phyloP scores from a whole-genome alignment of 2,888 invertebrate species.

The Phanerotoma sp. region DNA sequence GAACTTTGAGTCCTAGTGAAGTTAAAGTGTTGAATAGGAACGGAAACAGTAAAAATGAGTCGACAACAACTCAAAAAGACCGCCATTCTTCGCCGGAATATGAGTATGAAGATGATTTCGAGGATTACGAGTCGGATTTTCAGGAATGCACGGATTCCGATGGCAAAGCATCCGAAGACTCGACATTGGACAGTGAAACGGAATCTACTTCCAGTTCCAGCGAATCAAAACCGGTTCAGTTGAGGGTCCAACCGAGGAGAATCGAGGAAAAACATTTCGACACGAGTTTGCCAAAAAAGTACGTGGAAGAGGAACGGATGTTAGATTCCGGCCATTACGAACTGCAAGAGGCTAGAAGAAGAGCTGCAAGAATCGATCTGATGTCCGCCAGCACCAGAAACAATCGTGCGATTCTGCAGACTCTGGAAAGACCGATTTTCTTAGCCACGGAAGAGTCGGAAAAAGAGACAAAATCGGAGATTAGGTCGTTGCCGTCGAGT shows the following conservation, averaged over 20 bases:
- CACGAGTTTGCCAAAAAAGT: constrained; percentile 27
- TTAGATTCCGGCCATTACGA: constrained; percentile 55
- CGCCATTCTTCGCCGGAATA: constrained; percentile 38
- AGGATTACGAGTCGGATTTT: constrained; percentile 62
- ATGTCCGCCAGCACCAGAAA: constrained; percentile 38
- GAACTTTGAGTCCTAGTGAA: constrained; percentile 52
- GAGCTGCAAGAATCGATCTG: constrained; percentile 48
- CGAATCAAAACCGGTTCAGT: constrained; percentile 45
- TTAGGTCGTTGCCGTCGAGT: constrained; percentile 52
- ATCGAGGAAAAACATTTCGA: constrained; percentile 18
- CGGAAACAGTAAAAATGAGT: constrained; percentile 5
- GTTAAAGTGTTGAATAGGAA: constrained; percentile 40
- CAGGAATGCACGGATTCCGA: constrained; percentile 55
- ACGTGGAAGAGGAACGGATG: constrained; percentile 48
- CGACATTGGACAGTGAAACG: no score
- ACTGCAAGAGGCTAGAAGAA: constrained; percentile 49
- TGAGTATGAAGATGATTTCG: constrained; percentile 59
- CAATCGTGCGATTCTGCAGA: constrained; percentile 35
- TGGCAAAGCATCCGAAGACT: constrained; percentile 43
- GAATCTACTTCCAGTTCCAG: constrained; percentile 26
- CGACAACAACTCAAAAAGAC: no score
- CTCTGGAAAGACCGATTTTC: no score
- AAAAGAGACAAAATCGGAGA: constrained; percentile 26
- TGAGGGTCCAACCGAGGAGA: constrained; percentile 32
- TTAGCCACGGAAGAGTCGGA: constrained; percentile 46